phyloP scores from a whole-genome alignment of 1,140 invertebrate genomes.

The Zaprionus taronus region DNA sequence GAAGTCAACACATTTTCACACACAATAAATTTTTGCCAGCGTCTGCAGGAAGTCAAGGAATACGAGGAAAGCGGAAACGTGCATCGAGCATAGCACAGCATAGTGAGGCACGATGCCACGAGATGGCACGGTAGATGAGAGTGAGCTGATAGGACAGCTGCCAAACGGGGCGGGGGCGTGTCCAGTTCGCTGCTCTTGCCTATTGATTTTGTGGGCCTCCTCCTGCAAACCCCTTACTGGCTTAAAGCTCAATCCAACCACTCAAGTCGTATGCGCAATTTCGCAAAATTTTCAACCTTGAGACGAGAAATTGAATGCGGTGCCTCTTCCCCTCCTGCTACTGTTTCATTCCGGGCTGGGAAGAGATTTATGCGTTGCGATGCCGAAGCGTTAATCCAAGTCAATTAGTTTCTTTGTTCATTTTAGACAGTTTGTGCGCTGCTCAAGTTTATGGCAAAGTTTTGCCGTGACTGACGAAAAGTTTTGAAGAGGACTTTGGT shows the following conservation, averaged over 20 bases:
- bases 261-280: constrained; percentile 49
- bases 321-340: background rate
- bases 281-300: constrained; percentile 52
- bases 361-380: constrained; percentile 66
- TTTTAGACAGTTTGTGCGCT: constrained; percentile 62
- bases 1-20: constrained; percentile 82
- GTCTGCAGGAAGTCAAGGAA: constrained; percentile 55
- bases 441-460: constrained; percentile 78
- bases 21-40: constrained; percentile 80
- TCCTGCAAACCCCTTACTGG: background rate
- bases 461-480: constrained; percentile 51
- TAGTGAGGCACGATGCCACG: constrained; percentile 1
- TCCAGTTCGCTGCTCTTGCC: constrained; percentile 53
- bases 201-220: constrained; percentile 60
- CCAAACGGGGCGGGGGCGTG: constrained; percentile 39
- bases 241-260: constrained; percentile 42
- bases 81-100: constrained; percentile 7
- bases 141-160: constrained; percentile 18
- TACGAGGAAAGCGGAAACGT: constrained; percentile 34
- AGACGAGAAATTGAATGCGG: constrained; percentile 45
- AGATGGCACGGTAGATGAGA: background rate
- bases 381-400: constrained; percentile 74
- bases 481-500: constrained; percentile 46
- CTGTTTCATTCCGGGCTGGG: background rate
- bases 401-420: constrained; percentile 81